phyloP scores from a whole-genome alignment of 1,140 invertebrate genomes.

The Diprion similis region DNA sequence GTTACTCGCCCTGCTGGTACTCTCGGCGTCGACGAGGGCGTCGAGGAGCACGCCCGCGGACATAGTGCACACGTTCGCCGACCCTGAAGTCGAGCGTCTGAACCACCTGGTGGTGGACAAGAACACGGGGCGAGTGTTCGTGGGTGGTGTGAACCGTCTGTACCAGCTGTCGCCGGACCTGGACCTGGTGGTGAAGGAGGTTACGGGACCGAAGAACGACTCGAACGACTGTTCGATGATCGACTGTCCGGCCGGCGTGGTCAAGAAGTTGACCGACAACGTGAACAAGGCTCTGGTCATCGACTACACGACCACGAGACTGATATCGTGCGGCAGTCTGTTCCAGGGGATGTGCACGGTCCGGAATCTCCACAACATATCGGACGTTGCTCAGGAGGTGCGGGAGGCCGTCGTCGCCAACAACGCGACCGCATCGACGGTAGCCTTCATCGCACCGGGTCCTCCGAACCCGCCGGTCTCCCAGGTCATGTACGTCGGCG shows the following conservation, averaged over 20 bases:
- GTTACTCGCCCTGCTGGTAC: not conserved
- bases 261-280: constrained; percentile 83
- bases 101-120: constrained; percentile 92
- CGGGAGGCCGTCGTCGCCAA: constrained; percentile 94
- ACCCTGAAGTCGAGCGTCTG: constrained; percentile 68
- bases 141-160: constrained; percentile 92
- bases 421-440: constrained; percentile 91
- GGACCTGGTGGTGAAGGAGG: constrained; percentile 75
- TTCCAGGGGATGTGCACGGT: constrained; percentile 91
- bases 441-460: constrained; percentile 95
- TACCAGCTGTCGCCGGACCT: constrained; percentile 92
- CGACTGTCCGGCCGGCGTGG: constrained; percentile 77
- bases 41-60: constrained; percentile 58
- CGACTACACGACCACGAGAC: constrained; percentile 85
- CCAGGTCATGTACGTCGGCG: constrained; percentile 95
- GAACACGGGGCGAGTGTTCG: constrained; percentile 89
- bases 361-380: constrained; percentile 88
- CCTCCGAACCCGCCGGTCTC: constrained; percentile 87
- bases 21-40: not conserved
- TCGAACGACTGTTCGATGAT: constrained; percentile 87
- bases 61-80: constrained; percentile 71
- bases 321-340: constrained; percentile 94
- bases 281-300: constrained; percentile 96
- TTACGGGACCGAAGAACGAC: constrained; percentile 91
- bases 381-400: constrained; percentile 76